Evolutionary conservation across 2,888 invertebrate species (phyloP), one percentile per base, ranked within the genome.

Genomic region (Lasioglossum lativentre): DNA sequence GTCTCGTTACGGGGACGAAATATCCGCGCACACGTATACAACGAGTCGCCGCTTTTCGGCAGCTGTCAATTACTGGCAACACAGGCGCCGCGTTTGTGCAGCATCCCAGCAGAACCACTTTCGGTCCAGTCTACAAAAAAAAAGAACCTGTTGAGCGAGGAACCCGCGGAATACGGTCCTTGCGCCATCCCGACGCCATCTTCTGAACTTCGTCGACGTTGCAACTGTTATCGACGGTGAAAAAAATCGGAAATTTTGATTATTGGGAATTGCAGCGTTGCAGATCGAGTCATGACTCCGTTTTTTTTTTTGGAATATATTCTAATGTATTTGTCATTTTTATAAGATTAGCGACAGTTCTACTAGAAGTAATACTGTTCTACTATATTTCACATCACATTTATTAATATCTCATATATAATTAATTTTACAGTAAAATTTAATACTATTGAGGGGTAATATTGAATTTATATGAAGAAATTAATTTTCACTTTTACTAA

Each of bases 61-160:
- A 93, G 93, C 94, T 93, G 94, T 94, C 94, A 94, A 94, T 93
- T 94, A 93, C 91, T 88, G 88, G 93, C 89, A 91, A 92, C 92
- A 89, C 93, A 91, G 91, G 91, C 91, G 90, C 91, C 86, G 90
- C 89, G 89, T 90, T 88, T 86, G 83, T 90, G 90, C 94, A 93
- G 93, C 93, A 93, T 93, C 93, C 89, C 89, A 89, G 87, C 78
- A 86, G 86, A 85, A 90, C 87, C 87, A 85, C 91, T 92, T 90
- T 92, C 88, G 93, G 92, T 93, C 94, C 93, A 93, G 92, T 73
- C 78, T 63, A 73, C 72, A 80, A 89, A 87, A 88, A 83, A 89
- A 84, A 90, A 82, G 86, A 90, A 85, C 71, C 80, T 79, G 76
- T 80, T 42, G 75, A n/a, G 73, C 73, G 42, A 76, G 75, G 63